Evolutionary conservation across 2,888 invertebrate species (phyloP).

Genomic region (Orthosia incerta): DNA sequence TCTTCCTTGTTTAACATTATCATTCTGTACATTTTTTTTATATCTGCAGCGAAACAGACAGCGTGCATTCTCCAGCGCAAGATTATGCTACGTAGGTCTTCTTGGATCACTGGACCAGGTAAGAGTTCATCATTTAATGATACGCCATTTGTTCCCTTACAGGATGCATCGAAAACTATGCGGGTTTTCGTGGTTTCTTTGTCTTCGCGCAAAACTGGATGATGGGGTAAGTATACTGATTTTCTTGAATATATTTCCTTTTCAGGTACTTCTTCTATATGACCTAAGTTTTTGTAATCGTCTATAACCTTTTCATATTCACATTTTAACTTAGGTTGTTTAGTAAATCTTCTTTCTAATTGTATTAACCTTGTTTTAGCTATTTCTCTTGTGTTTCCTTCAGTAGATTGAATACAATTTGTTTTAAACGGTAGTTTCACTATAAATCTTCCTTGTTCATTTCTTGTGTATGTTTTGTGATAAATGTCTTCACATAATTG

Average conservation of each 20-base stretch:
- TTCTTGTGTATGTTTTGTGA: too few relatives aligned
- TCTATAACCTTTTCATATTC: slow-evolving; percentile 54
- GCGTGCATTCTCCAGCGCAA: slow-evolving; percentile 63
- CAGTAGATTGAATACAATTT: too few relatives aligned
- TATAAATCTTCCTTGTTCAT: too few relatives aligned
- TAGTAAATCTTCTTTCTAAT: slow-evolving; percentile 53
- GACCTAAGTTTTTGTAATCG: slow-evolving; percentile 59
- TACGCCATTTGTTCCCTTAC: too few relatives aligned
- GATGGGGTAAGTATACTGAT: slow-evolving; percentile 66
- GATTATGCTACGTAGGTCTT: slow-evolving; percentile 60
- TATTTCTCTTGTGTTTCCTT: slow-evolving; percentile 53
- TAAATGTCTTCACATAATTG: too few relatives aligned
- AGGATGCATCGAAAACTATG: background rate
- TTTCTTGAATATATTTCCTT: slow-evolving; percentile 38
- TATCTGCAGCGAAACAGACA: slow-evolving; percentile 62
- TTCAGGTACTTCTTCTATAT: slow-evolving; percentile 61
- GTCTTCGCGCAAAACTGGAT: slow-evolving; percentile 63
- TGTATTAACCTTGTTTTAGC: slow-evolving; percentile 49
- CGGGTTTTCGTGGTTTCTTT: slow-evolving; percentile 52
- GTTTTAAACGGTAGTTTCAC: too few relatives aligned
- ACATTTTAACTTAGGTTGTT: slow-evolving; percentile 34
- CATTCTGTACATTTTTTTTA: slow-evolving; percentile 68
- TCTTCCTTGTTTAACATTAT: slow-evolving; percentile 59
- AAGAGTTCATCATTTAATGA: slow-evolving; percentile 64
- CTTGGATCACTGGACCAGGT: slow-evolving; percentile 56